A percentile compares a stretch with the other conserved stretches of the same genome.
Evolutionary conservation across 2,888 invertebrate species (phyloP).

Genomic region (Oligia latruncula): DNA sequence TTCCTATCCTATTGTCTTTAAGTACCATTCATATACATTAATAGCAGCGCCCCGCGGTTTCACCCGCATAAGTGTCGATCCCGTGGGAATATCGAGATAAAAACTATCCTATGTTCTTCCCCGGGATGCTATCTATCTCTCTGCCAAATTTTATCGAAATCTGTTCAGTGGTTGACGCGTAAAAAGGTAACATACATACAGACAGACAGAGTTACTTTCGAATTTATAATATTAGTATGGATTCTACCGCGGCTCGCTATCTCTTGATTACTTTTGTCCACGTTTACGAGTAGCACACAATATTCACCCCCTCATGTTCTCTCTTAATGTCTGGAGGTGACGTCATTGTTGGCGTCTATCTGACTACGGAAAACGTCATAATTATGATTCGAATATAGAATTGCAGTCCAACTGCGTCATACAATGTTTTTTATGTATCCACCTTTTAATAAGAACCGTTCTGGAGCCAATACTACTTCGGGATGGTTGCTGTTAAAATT

Average conservation of each 20-base stretch:
- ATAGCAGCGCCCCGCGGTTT: no score
- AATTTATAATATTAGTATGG: no score
- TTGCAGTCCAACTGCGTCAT: background rate
- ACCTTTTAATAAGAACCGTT: background rate
- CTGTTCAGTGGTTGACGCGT: no score
- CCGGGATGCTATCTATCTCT: no score
- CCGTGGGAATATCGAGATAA: no score
- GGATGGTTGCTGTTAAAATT: background rate
- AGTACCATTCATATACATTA: conserved; percentile 1
- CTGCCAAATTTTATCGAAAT: no score
- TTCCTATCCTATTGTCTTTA: conserved; percentile 24
- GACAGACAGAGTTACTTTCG: no score
- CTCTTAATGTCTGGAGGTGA: conserved; percentile 5
- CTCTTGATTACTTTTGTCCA: conserved; percentile 14
- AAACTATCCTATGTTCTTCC: no score
- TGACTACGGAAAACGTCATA: conserved; percentile 23
- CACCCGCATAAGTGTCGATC: no score
- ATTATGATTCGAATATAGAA: conserved; percentile 11
- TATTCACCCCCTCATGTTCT: background rate
- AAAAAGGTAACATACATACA: no score
- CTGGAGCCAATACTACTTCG: background rate
- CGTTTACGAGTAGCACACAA: conserved; percentile 11
- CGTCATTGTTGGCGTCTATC: conserved; percentile 30
- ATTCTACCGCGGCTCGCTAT: background rate
- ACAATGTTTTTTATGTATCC: background rate